Evolutionary conservation across 1,140 invertebrate genomes (phyloP).

Genomic region (Drosophila lacteicornis): DNA sequence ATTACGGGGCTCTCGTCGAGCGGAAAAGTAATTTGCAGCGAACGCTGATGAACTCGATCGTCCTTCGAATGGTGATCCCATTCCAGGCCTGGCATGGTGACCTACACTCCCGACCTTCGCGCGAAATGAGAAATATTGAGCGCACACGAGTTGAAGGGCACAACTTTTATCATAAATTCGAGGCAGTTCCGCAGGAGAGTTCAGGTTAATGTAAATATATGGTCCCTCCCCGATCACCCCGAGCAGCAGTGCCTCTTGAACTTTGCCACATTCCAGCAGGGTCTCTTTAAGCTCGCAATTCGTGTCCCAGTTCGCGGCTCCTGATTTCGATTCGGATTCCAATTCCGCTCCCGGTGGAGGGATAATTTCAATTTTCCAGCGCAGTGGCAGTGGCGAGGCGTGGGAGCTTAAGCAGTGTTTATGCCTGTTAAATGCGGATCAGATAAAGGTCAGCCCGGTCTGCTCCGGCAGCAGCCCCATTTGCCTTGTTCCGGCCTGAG

Average conservation of each 20-base stretch:
- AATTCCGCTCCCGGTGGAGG: slow-evolving; percentile 22
- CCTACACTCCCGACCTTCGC: slow-evolving; percentile 10
- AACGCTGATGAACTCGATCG: slow-evolving; percentile 1
- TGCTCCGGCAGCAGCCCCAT: slow-evolving; percentile 35
- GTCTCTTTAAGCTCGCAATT: slow-evolving; percentile 25
- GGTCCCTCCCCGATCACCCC: slow-evolving; percentile 12
- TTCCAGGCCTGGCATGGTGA: slow-evolving; percentile 4
- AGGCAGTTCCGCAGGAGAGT: slow-evolving; percentile 11
- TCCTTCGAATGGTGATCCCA: slow-evolving; percentile 9
- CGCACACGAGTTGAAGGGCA: slow-evolving; percentile 15
- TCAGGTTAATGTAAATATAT: slow-evolving; percentile 66
- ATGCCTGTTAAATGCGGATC: slow-evolving; percentile 61
- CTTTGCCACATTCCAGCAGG: neutral
- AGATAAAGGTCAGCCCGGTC: slow-evolving; percentile 54
- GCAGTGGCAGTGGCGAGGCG: slow-evolving; percentile 2
- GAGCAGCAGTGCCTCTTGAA: slow-evolving; percentile 1
- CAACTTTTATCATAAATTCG: slow-evolving; percentile 77
- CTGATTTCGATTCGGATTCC: neutral
- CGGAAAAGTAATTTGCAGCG: slow-evolving; percentile 58
- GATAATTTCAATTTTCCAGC: slow-evolving; percentile 67
- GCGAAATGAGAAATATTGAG: slow-evolving; percentile 28
- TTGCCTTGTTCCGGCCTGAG: slow-evolving; percentile 42
- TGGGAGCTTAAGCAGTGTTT: slow-evolving; percentile 68
- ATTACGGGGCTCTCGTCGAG: slow-evolving; percentile 40
- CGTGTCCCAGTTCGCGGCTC: slow-evolving; percentile 7